These are phyloP conservation scores for Blennius ocellaris DNA, from an alignment of 2,113 vertebrate genomes.

Conservation along the genomic window DNA sequence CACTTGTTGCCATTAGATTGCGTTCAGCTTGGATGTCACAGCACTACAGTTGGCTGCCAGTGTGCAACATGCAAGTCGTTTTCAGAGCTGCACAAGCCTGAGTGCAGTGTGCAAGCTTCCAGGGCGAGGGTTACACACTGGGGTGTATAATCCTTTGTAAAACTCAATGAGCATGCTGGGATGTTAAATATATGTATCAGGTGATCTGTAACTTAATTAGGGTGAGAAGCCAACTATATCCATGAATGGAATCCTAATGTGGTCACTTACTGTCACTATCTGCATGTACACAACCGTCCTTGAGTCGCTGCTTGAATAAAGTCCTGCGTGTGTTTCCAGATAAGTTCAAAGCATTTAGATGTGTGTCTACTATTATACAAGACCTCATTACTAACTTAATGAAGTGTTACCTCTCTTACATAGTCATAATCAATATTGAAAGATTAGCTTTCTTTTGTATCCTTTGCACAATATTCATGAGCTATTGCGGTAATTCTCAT, in stretches of 20 bases:
- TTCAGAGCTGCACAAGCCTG: not conserved
- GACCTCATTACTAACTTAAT: slow-evolving; percentile 13
- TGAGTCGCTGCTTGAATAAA: slow-evolving; percentile 29
- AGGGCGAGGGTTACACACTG: not conserved
- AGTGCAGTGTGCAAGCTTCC: not conserved
- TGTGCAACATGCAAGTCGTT: not conserved
- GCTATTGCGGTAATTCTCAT: slow-evolving; percentile 30
- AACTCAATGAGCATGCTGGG: slow-evolving; percentile 4
- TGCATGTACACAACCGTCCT: slow-evolving; percentile 34
- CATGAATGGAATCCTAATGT: slow-evolving; percentile 43
- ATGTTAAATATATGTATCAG: slow-evolving; percentile 13
- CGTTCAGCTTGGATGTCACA: not conserved
- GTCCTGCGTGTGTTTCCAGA: slow-evolving; percentile 2
- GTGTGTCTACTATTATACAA: slow-evolving; percentile 17
- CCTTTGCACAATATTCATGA: slow-evolving; percentile 12
- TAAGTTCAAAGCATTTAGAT: slow-evolving; percentile 33
- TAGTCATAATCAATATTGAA: slow-evolving; percentile 51
- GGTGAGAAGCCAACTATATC: slow-evolving; percentile 2
- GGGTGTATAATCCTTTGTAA: not conserved
- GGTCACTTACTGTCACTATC: slow-evolving; percentile 8
- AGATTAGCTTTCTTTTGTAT: slow-evolving; percentile 34
- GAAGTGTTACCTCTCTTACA: not conserved
- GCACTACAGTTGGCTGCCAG: not conserved
- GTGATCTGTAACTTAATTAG: slow-evolving; percentile 11
- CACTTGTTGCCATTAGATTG: not conserved